Evolutionary conservation across 23 tunicate species (phyloP).

Genomic region (Oikopleura dioica): DNA sequence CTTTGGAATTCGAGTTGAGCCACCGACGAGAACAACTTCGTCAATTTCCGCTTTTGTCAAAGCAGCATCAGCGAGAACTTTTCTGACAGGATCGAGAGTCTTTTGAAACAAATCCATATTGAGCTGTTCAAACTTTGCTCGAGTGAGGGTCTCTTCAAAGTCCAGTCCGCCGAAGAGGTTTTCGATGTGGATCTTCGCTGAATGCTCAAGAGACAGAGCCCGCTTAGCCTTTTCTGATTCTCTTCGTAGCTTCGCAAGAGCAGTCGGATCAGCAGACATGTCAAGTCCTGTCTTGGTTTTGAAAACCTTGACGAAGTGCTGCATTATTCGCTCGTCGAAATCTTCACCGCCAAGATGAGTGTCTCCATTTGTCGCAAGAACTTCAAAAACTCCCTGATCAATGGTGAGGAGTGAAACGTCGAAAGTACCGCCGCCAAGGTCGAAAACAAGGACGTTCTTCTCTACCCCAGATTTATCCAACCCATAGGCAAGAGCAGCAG

Average conservation of each 20-base stretch:
- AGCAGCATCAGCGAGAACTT: conserved; percentile 55
- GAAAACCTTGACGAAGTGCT: conserved; percentile 74
- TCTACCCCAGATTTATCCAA: conserved; percentile 27
- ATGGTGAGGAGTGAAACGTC: conserved; percentile 55
- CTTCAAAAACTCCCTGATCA: conserved; percentile 48
- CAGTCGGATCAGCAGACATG: conserved; percentile 54
- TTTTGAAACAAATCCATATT: conserved; percentile 60
- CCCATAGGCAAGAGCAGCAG: conserved; percentile 58
- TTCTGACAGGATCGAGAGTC: conserved; percentile 66
- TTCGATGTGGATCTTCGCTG: conserved; percentile 68
- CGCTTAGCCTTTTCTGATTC: conserved; percentile 95
- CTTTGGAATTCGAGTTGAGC: conserved; percentile 74
- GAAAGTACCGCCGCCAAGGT: conserved; percentile 86
- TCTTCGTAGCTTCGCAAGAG: conserved; percentile 70
- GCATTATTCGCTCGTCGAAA: conserved; percentile 48
- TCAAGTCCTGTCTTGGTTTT: conserved; percentile 81
- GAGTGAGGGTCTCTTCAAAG: conserved; percentile 68
- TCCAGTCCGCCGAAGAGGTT: conserved; percentile 67
- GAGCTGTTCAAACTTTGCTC: conserved; percentile 95
- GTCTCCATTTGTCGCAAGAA: conserved; percentile 43
- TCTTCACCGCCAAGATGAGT: conserved; percentile 49
- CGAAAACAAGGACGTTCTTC: conserved; percentile 30
- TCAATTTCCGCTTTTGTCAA: conserved; percentile 48
- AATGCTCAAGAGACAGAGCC: conserved; percentile 61
- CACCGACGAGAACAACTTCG: conserved; percentile 85